Evolutionary conservation across 2,113 vertebrate genomes (phyloP), one percentile per base, ranked within the genome.

Genomic region (Dromas ardeola): DNA sequence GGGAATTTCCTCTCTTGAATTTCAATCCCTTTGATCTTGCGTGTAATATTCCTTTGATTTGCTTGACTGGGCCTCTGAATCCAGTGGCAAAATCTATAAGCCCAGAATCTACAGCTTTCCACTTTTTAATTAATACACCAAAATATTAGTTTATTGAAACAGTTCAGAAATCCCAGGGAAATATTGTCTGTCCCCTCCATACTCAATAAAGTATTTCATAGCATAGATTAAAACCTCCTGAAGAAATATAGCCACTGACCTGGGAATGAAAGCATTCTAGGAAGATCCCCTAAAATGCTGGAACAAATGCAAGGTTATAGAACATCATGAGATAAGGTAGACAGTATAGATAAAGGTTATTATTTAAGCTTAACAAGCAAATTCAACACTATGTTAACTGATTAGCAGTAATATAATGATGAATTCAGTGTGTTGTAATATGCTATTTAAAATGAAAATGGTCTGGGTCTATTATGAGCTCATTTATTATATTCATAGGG

Each of bases 361-460:
- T 78, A 63, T 53, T 88, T 80, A 90, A 94, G 58, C 16, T 73
- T 73, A 81, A 71, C 43, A 91, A 90, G 73, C 32, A 94, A 90
- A 86, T 86, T 93, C 63, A 95, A 42, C 29, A 50, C 21, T 38
- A 26, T 61, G 73, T 88, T 95, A 92, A 88, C 78, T 71, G 63
- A 91, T 86, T 95, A 94, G 56, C 72, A 61, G 40, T 80, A 94
- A 86, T 77, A 80, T 62, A 83, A 81, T 93, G 59, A 94, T 83
- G 56, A 63, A 95, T 91, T 95, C 73, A 76, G 32, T 53, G 45
- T 90, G 84, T 90, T 66, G 45, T 86, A 97, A 94, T 78, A 78
- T 34, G 69, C 56, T 84, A 67, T 63, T 88, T 88, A 40, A 47
- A 95, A 86, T 93, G 50, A 94, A 90, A 80, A 74, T 90, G 6